phyloP scores from a whole-genome alignment of 2,113 vertebrate genomes.

The Bujurquina vittata region DNA sequence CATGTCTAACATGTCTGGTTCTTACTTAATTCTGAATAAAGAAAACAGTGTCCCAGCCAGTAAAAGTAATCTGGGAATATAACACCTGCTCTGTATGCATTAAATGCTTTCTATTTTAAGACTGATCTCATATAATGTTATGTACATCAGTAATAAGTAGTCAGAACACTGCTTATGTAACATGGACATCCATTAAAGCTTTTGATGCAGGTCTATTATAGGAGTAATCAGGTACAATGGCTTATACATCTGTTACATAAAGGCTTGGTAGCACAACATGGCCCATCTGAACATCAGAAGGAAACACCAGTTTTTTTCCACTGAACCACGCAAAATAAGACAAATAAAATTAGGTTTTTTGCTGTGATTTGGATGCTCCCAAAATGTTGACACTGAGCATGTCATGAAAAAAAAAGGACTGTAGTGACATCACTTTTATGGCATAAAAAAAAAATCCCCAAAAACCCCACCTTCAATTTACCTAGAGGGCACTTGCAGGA shows the following conservation, averaged over 20 bases:
- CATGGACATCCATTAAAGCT: background rate
- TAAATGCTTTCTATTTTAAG: conserved; percentile 4
- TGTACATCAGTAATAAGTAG: background rate
- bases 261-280: background rate
- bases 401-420: background rate
- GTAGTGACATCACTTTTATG: background rate
- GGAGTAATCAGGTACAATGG: background rate
- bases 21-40: background rate
- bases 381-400: background rate
- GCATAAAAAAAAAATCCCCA: background rate
- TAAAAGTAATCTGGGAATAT: background rate
- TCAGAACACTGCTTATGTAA: background rate
- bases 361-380: background rate
- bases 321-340: background rate
- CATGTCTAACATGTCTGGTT: background rate
- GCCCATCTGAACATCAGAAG: background rate
- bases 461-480: no score
- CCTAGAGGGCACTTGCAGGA: no score
- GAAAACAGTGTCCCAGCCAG: background rate
- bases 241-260: conserved; percentile 2
- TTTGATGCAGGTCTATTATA: background rate
- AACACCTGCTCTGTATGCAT: background rate
- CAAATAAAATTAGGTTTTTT: background rate
- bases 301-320: background rate
- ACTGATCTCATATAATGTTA: background rate